A percentile compares a stretch with the other conserved stretches of the same genome.
Evolutionary conservation across 1,140 invertebrate genomes (phyloP).

Genomic region (Caenorhabditis latens): DNA sequence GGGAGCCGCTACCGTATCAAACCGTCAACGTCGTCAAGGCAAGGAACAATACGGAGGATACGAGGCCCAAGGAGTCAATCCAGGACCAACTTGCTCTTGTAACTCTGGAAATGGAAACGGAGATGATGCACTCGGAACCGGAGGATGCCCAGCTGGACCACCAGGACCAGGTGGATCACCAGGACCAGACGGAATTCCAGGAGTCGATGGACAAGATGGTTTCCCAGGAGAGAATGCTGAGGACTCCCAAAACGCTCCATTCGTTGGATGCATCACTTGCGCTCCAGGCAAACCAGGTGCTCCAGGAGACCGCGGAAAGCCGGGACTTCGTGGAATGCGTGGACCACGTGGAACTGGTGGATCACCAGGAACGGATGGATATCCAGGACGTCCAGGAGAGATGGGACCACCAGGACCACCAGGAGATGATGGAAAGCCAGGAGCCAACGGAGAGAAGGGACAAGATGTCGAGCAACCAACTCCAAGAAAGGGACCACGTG

Average conservation of each 20-base stretch:
- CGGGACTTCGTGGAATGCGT: conserved; percentile 71
- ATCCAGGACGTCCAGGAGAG: conserved; percentile 62
- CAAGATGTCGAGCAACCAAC: conserved; percentile 62
- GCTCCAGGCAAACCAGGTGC: conserved; percentile 65
- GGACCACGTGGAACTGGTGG: conserved; percentile 64
- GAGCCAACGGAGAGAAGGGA: conserved; percentile 46
- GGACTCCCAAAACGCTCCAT: conserved; percentile 68
- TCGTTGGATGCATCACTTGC: conserved; percentile 70
- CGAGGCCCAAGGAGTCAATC: conserved; percentile 63
- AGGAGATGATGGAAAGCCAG: conserved; percentile 50
- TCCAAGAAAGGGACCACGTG: conserved; percentile 64
- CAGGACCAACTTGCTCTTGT: conserved; percentile 59
- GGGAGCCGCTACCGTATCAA: conserved; percentile 73
- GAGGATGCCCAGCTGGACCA: conserved; percentile 63
- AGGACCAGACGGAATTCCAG: conserved; percentile 55
- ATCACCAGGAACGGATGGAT: conserved; percentile 57
- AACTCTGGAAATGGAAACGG: conserved; percentile 60
- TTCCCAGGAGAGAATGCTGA: conserved; percentile 69
- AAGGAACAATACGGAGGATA: conserved; percentile 72
- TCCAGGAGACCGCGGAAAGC: conserved; percentile 63
- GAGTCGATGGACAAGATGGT: conserved; percentile 61
- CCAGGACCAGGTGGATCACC: conserved; percentile 58
- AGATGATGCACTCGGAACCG: conserved; percentile 58
- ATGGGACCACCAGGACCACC: conserved; percentile 64
- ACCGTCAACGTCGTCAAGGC: conserved; percentile 73